Percentiles rank a stretch among this genome's conserved stretches.
Conservation (phyloP, 1,140 invertebrate genomes). For the Nymphalis io region DNA sequence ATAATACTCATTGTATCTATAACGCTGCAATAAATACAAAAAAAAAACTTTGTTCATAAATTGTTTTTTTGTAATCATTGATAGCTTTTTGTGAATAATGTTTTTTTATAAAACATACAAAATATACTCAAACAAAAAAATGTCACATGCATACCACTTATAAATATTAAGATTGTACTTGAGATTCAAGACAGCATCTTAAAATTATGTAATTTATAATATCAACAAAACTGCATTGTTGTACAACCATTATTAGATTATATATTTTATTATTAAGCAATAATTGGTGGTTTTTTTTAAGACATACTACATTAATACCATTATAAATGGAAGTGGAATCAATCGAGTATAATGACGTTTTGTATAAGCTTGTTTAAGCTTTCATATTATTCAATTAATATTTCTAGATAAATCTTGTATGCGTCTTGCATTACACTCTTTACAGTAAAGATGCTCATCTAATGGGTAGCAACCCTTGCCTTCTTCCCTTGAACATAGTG, state of each 20-base stretch:
- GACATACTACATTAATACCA: constrained; percentile 11
- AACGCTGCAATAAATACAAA: too few species aligned
- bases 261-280: not conserved
- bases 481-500: constrained; percentile 96
- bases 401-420: constrained; percentile 91
- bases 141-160: not conserved
- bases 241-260: not conserved
- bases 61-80: not conserved
- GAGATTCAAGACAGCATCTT: not conserved
- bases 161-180: not conserved
- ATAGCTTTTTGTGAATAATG: not conserved
- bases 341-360: not conserved
- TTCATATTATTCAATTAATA: constrained; percentile 79
- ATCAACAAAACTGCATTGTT: too few species aligned
- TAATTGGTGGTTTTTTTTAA: constrained; percentile 2
- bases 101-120: not conserved
- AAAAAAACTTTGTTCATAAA: too few species aligned
- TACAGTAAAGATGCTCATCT: constrained; percentile 97
- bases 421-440: constrained; percentile 95
- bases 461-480: constrained; percentile 97
- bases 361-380: not conserved
- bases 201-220: too few species aligned
- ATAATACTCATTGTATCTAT: not conserved
- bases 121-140: not conserved
- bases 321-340: constrained; percentile 31